Evolutionary conservation across 2,888 invertebrate genomes (phyloP).

Genomic region (Lithophane ornitopus): DNA sequence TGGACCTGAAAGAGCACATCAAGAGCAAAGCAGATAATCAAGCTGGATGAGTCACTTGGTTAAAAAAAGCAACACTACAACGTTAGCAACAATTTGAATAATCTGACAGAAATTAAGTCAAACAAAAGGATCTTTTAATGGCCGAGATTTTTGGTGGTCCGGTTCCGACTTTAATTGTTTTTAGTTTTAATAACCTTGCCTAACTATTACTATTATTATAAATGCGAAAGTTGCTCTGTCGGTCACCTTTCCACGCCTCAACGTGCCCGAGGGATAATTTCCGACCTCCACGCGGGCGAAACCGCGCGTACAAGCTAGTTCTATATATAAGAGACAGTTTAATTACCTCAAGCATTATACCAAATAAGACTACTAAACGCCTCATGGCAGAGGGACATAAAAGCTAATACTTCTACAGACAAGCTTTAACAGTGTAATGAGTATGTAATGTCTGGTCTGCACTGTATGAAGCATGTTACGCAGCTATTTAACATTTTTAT

Average conservation of each 20-base stretch:
- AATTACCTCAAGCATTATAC: neutral
- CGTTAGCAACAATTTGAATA: neutral
- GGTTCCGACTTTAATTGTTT: neutral
- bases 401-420: conserved; percentile 7
- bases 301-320: neutral
- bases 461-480: conserved; percentile 24
- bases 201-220: neutral
- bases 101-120: neutral
- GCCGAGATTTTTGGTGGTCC: neutral
- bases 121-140: neutral
- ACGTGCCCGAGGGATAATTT: neutral
- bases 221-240: neutral
- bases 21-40: neutral
- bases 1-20: neutral
- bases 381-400: conserved; percentile 20
- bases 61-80: neutral
- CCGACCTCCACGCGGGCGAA: neutral
- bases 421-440: conserved; percentile 17
- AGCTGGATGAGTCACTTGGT: neutral
- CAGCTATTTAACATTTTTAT: conserved; percentile 52
- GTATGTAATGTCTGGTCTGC: conserved; percentile 19
- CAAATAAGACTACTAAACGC: neutral
- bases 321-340: neutral
- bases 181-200: neutral
- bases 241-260: neutral